Evolutionary conservation across 2,113 vertebrate species (phyloP), one percentile per base, ranked within the genome.

Genomic region (Psittacara wagleri): DNA sequence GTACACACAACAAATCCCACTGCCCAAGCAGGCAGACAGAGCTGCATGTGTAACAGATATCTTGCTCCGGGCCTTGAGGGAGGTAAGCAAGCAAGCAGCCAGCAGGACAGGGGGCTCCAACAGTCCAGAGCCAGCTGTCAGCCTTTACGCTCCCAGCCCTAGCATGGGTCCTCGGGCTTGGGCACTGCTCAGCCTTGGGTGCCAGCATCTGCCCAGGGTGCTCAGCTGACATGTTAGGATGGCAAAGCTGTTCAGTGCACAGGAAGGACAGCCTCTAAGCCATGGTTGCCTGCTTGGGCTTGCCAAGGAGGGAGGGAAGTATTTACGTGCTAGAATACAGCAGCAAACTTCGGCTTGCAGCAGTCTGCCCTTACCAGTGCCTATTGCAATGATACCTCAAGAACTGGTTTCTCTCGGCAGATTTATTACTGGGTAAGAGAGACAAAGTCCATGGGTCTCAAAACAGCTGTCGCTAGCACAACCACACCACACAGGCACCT

Each of bases 31-130:
- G 55, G 84, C 72, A 84, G 48, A 63, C 3, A 3, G 80, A 92
- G 88, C 91, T 95, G 90, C 44, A 67, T 6, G 1, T 87, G 85
- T 94, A 96, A 96, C 35, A 72, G 86, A 94, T 70, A 94, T 35
- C 76, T 67, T 73, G 72, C 66, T 85, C 62, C 0, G 0, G 43
- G 74, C 43, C 95, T 78, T 17, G 1, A 68, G 83, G 64, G 86
- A 92, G 44, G 55, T 33, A 54, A 90, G 54, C 43, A 54, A 90
- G 54, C 39, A 39, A 62, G 72, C 69, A 95, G 82, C 46, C 83
- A 69, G 61, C 63, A 74, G 57, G 86, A 78, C 67, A 76, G 72
- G 31, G 0, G 68, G 37, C 76, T 80, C 54, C 86, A 92, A 28
- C 72, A 72, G 72, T 20, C 68, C 8, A 3, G 44, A 84, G 81